Conservation (phyloP, 2,113 vertebrate species). For the Paramormyrops kingsleyae region DNA sequence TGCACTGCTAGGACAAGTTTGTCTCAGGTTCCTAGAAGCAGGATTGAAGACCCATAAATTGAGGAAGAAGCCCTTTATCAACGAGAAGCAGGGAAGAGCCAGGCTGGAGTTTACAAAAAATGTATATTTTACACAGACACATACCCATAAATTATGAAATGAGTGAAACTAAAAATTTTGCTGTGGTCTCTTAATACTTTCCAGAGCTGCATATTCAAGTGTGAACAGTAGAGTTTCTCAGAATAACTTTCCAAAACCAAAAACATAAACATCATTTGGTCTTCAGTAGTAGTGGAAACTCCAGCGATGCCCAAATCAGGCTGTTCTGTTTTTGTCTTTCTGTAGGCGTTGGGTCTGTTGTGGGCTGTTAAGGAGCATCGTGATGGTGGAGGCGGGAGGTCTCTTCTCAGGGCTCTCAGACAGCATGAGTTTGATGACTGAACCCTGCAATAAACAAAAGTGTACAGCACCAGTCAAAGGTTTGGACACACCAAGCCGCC, state of each 20-base stretch:
- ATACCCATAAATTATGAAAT: too few relatives aligned
- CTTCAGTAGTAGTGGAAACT: not conserved
- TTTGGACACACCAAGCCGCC: not conserved
- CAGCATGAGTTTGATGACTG: slow-evolving; percentile 27
- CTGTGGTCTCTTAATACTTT: too few relatives aligned
- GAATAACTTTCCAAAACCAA: not conserved
- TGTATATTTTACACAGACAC: too few relatives aligned
- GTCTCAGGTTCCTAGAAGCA: not conserved
- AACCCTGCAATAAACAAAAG: slow-evolving; percentile 11
- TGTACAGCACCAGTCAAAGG: not conserved
- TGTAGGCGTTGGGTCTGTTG: not conserved
- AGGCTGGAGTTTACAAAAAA: too few relatives aligned
- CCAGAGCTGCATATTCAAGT: not conserved
- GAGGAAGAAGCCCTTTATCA: not conserved
- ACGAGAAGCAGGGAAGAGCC: not conserved
- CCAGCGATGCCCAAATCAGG: not conserved
- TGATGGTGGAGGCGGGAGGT: slow-evolving; percentile 13
- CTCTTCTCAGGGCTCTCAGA: slow-evolving; percentile 7
- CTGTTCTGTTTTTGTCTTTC: not conserved
- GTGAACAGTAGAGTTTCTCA: not conserved
- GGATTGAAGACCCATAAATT: not conserved
- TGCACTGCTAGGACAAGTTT: not conserved
- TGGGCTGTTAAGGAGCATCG: not conserved
- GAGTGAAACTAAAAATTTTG: too few relatives aligned
- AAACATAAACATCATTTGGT: not conserved